Conservation (phyloP, 2,888 invertebrate species). For the Perizoma affinitatum region DNA sequence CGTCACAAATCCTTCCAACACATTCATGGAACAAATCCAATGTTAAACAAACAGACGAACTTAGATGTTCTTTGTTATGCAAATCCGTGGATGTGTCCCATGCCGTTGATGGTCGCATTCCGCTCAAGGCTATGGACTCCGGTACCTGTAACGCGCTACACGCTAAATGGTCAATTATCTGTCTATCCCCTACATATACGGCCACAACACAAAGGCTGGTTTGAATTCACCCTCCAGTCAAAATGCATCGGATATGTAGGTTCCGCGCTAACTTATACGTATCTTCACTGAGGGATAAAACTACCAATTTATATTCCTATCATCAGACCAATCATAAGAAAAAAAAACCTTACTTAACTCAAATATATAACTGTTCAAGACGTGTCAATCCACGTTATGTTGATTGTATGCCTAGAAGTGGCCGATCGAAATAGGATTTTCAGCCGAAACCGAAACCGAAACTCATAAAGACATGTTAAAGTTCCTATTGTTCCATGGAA, state of each 20-base stretch:
- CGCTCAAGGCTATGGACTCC: constrained; percentile 66
- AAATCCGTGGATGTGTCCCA: constrained; percentile 60
- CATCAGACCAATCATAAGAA: too few relatives aligned
- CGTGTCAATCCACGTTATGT: too few relatives aligned
- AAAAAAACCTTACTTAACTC: too few relatives aligned
- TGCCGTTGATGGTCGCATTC: constrained; percentile 53
- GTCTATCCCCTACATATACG: constrained; percentile 42
- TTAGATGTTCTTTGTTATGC: constrained; percentile 73
- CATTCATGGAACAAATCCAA: constrained; percentile 52
- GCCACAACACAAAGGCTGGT: constrained; percentile 52
- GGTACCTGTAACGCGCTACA: constrained; percentile 69
- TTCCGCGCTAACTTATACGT: constrained; percentile 10
- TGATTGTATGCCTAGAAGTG: too few relatives aligned
- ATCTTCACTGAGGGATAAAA: neutral
- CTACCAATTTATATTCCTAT: too few relatives aligned
- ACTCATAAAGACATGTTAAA: too few relatives aligned
- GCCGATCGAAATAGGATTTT: too few relatives aligned
- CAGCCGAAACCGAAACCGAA: too few relatives aligned
- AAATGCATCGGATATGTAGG: constrained; percentile 30
- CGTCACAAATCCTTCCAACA: constrained; percentile 30
- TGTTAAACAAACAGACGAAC: constrained; percentile 53
- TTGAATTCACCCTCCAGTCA: constrained; percentile 46
- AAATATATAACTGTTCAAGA: too few relatives aligned
- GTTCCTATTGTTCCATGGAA: too few relatives aligned
- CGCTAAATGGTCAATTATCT: constrained; percentile 74